Base-by-base conservation (phyloP, 2,888 invertebrate genomes). In the Polydrusus pterygomalis region DNA sequence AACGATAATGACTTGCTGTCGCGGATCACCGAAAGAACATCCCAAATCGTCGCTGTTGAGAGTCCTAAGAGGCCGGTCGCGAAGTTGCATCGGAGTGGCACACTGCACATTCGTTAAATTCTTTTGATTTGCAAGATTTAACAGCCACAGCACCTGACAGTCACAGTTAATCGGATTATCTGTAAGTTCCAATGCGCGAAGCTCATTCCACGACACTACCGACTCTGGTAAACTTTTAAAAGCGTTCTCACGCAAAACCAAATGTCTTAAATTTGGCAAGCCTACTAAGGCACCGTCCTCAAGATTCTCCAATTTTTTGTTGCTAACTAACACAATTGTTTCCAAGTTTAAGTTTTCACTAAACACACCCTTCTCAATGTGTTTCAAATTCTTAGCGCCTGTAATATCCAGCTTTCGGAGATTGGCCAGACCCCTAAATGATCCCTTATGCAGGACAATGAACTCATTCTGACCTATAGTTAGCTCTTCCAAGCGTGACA, bases 381-480 rank as follows among this genome's bases (percentile, higher is more conserved):
- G 90, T 71, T 92, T 91, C 64, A 96, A 87, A 79, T 93, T 90
- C 65, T 93, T 91, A 0, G 95, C 94, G 3, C 95, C 96, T 0
- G 94, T 93, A 10, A 96, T 91, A 82, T 96, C 95, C 74, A 96
- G 87, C 76, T 91, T 89, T 80, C 94, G 92, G 15, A 96, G 88
- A 85, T 95, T 95, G 74, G 92, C 92, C 72, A 96, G 88, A 0
- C 95, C 95, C 80, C 91, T 92, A 85, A 96, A 96, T 0, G 95
- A 93, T 80, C 93, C 92, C 10, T 92, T 90, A 82, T 92, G 91
- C 65, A 96, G 87, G 0, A 90, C 88, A 49, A 91, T 88, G 83
- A 96, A 96, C 79, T 94, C 93, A 84, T 96, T 96, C 85, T 96
- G 95, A 0, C 96, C 96, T 74, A 96, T 91, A 40, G 92, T 92